Conservation (phyloP, 2,797 vertebrate genomes). For the Ctenopoma multispine region DNA sequence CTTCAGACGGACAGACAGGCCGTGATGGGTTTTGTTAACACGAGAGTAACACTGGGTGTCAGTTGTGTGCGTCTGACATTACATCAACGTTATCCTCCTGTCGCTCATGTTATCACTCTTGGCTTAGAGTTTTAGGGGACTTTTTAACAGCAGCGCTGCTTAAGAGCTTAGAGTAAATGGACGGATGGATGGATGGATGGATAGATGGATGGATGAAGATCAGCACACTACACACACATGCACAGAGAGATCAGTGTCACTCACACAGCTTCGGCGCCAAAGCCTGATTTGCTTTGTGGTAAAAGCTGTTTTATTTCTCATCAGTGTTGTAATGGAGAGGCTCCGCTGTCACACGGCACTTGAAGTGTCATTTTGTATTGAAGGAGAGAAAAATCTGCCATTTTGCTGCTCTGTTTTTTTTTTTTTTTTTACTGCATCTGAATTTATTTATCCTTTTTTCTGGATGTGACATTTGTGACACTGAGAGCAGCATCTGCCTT, state of each 20-base stretch:
- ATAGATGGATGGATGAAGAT: constrained; percentile 60
- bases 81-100: constrained; percentile 83
- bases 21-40: constrained; percentile 83
- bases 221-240: constrained; percentile 13
- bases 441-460: not conserved
- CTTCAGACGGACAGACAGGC: constrained; percentile 73
- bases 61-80: constrained; percentile 79
- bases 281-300: constrained; percentile 81
- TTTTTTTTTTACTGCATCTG: too few species aligned
- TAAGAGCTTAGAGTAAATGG: constrained; percentile 84
- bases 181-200: constrained; percentile 75
- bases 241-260: constrained; percentile 79
- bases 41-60: constrained; percentile 80
- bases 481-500: too few species aligned
- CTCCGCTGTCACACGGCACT: constrained; percentile 63
- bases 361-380: constrained; percentile 54
- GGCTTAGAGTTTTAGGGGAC: constrained; percentile 83
- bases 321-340: constrained; percentile 77
- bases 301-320: constrained; percentile 80
- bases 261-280: constrained; percentile 70
- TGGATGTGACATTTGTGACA: not conserved
- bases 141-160: constrained; percentile 80
- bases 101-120: constrained; percentile 82
- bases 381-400: constrained; percentile 32
- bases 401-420: constrained; percentile 45